Percentiles rank a stretch among this genome's conserved stretches.
Evolutionary conservation across 2,797 vertebrate species (phyloP).

Genomic region (Peromyscus attwateri): DNA sequence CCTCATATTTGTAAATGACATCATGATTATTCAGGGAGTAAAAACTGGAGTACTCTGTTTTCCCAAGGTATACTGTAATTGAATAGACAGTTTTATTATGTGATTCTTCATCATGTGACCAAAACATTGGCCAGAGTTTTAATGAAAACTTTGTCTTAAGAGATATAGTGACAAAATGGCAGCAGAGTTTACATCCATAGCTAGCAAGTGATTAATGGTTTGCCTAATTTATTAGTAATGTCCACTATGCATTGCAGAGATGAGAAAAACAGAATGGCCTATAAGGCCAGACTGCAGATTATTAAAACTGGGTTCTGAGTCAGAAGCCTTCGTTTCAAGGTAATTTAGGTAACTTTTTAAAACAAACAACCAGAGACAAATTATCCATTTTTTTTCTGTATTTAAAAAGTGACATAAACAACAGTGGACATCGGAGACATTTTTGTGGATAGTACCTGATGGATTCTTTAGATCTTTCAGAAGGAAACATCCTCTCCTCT

Average conservation of each 20-base stretch:
- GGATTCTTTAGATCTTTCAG: conserved; percentile 39
- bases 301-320: conserved; percentile 8
- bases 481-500: conserved; percentile 10
- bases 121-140: conserved; percentile 34
- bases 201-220: not conserved
- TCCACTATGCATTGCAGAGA: not conserved
- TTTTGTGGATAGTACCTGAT: conserved; percentile 23
- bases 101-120: not conserved
- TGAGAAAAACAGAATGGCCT: not conserved
- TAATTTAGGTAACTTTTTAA: not conserved
- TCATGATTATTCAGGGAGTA: conserved; percentile 28
- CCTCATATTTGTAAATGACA: conserved; percentile 24
- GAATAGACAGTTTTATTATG: conserved; percentile 13
- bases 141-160: conserved; percentile 25
- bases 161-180: not conserved
- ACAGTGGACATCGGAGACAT: not conserved
- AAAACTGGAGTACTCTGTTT: conserved; percentile 36
- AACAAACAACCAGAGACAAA: conserved; percentile 50
- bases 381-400: not conserved
- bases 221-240: conserved; percentile 26
- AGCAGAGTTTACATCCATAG: not conserved
- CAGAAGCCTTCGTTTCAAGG: not conserved
- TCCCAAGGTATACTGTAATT: not conserved
- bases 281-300: not conserved
- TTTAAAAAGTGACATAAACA: not conserved